Percentiles rank a stretch among this genome's conserved stretches.
phyloP scores from a whole-genome alignment of 2,113 vertebrate species.

The Anas platyrhynchos region DNA sequence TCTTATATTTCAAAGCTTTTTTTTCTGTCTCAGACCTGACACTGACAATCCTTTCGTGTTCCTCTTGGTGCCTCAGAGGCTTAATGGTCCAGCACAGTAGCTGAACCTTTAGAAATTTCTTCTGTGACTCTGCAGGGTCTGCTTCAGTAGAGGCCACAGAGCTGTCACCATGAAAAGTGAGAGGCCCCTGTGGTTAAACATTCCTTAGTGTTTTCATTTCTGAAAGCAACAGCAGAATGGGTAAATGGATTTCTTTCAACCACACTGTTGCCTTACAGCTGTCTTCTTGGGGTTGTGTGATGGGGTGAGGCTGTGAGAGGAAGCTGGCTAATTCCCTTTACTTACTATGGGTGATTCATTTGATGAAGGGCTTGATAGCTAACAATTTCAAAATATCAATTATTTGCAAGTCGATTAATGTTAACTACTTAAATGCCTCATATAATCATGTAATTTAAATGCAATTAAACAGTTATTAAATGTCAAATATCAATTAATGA shows the following conservation, averaged over 20 bases:
- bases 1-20: slow-evolving; percentile 60
- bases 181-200: not conserved
- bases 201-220: slow-evolving; percentile 17
- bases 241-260: slow-evolving; percentile 20
- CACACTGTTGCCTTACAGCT: not conserved
- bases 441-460: not conserved
- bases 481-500: slow-evolving; percentile 4
- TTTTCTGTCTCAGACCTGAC: slow-evolving; percentile 58
- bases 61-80: slow-evolving; percentile 45
- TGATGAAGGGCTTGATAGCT: not conserved
- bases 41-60: slow-evolving; percentile 61
- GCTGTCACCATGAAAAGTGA: not conserved
- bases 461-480: not conserved
- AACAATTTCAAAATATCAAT: not conserved
- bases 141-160: not conserved
- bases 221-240: not conserved
- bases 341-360: not conserved
- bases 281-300: not conserved
- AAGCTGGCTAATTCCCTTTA: not conserved
- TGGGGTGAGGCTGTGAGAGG: not conserved
- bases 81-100: slow-evolving; percentile 49
- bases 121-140: not conserved
- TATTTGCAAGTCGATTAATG: not conserved
- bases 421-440: not conserved
- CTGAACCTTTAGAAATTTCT: slow-evolving; percentile 43